Evolutionary conservation across 2,888 invertebrate species (phyloP).

Genomic region (Caenorhabditis macrosperma): DNA sequence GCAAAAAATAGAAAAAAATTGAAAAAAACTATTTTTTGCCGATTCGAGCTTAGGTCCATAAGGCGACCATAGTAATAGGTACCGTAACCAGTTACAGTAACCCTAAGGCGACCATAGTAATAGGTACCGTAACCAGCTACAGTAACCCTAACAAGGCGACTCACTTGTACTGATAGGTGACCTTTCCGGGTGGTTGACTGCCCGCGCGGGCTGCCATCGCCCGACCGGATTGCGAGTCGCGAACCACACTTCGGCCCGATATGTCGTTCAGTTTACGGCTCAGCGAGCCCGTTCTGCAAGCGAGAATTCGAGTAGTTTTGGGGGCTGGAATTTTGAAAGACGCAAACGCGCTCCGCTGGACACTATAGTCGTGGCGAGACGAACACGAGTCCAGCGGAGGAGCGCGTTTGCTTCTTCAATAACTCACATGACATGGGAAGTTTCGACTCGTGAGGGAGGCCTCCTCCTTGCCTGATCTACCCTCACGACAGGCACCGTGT

Average conservation of each 20-base stretch:
- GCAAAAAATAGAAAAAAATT: too few relatives aligned
- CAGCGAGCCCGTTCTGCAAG: conserved; percentile 56
- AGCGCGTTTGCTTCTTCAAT: too few relatives aligned
- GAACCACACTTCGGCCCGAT: conserved; percentile 51
- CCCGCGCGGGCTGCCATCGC: conserved; percentile 28
- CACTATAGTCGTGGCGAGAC: too few relatives aligned
- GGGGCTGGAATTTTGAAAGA: too few relatives aligned
- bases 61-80: too few relatives aligned
- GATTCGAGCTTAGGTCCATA: too few relatives aligned
- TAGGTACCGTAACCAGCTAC: not conserved
- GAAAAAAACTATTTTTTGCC: too few relatives aligned
- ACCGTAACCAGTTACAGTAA: too few relatives aligned
- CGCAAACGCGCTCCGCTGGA: too few relatives aligned
- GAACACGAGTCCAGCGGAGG: too few relatives aligned
- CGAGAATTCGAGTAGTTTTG: not conserved
- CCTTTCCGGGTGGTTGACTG: conserved; percentile 41
- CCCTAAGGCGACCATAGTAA: too few relatives aligned
- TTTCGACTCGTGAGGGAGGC: conserved; percentile 23
- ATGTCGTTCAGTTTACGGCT: conserved; percentile 38
- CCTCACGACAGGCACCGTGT: conserved; percentile 49
- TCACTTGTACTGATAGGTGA: conserved; percentile 58
- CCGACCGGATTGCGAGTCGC: conserved; percentile 34
- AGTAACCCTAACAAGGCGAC: not conserved
- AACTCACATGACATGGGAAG: conserved; percentile 57
- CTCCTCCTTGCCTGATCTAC: conserved; percentile 1